These are phyloP conservation scores for Cerastis rubricosa DNA, from an alignment of 2,888 invertebrate species.

Conservation along the genomic window DNA sequence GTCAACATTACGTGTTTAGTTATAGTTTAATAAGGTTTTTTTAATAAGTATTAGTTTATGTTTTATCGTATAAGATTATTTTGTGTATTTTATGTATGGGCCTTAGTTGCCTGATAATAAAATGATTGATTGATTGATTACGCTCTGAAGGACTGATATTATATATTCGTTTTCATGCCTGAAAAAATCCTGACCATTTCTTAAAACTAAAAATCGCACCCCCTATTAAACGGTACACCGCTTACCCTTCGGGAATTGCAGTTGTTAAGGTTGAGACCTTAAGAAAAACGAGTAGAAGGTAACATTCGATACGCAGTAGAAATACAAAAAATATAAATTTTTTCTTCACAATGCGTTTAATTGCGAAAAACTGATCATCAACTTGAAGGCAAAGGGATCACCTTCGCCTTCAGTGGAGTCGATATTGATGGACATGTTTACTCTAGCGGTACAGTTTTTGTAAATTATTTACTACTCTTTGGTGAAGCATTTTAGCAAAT, in stretches of 20 bases:
- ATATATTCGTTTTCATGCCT: no score
- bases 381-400: slow-evolving; percentile 40
- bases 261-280: background rate
- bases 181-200: no score
- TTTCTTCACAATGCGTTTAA: background rate
- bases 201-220: no score
- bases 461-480: background rate
- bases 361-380: slow-evolving; percentile 33
- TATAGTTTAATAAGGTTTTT: no score
- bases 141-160: background rate
- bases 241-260: background rate
- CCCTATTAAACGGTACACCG: background rate
- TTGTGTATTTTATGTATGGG: no score
- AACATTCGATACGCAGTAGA: background rate
- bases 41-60: no score
- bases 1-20: no score
- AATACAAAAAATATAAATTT: background rate
- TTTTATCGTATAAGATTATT: no score
- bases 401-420: slow-evolving; percentile 52
- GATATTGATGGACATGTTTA: slow-evolving; percentile 22
- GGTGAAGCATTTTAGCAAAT: background rate
- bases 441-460: background rate
- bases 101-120: no score
- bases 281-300: background rate
- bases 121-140: no score